Conservation (phyloP, 2,797 vertebrate genomes). For the Amblyraja radiata region DNA sequence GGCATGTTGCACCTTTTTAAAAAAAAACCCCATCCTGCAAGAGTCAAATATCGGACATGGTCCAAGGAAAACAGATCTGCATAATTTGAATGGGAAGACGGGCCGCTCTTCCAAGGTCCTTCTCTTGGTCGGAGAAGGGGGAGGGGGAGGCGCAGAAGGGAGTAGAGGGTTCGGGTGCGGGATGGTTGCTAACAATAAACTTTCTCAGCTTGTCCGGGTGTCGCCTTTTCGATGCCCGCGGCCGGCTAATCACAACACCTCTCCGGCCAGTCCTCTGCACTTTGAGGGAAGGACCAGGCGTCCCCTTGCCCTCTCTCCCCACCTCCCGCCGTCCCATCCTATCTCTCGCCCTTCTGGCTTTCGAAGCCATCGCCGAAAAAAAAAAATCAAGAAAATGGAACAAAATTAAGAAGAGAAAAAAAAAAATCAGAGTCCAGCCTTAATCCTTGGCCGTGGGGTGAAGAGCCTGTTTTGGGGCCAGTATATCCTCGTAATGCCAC, state of each 20-base stretch:
- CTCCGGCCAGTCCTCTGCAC: conserved; percentile 56
- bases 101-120: conserved; percentile 30
- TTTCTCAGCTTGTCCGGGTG: conserved; percentile 39
- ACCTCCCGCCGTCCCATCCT: neutral
- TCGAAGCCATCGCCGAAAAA: conserved; percentile 49
- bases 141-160: too few relatives aligned
- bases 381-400: conserved; percentile 51
- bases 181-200: neutral
- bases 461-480: conserved; percentile 54
- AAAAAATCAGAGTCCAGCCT: conserved; percentile 49
- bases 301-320: neutral
- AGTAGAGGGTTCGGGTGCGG: too few relatives aligned
- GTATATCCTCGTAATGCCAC: conserved; percentile 70
- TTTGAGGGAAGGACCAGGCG: conserved; percentile 61
- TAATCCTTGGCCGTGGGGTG: conserved; percentile 45
- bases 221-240: conserved; percentile 36
- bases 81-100: conserved; percentile 51
- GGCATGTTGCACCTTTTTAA: conserved; percentile 53
- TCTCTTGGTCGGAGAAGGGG: too few relatives aligned
- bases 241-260: conserved; percentile 48
- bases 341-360: neutral
- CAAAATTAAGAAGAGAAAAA: conserved; percentile 46
- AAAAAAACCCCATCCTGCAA: conserved; percentile 46
- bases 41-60: conserved; percentile 45
- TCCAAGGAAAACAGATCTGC: conserved; percentile 51